Base-by-base conservation (phyloP, 23 tunicate genomes). In the Halocynthia aurantium region DNA sequence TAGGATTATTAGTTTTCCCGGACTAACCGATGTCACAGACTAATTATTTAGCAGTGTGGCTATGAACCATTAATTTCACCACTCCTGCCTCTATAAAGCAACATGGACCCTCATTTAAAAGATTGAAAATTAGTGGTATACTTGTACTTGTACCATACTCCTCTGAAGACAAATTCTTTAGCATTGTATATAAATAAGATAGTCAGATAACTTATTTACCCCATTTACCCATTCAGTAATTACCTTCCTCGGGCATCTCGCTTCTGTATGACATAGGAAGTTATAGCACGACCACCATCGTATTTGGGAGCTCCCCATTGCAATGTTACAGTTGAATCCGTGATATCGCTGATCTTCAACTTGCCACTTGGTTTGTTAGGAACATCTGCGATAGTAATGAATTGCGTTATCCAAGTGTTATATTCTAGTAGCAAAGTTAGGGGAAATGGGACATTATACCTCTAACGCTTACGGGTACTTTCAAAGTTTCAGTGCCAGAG, bases 161-260 rank as follows among this genome's bases (percentile, higher is more conserved):
- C 1, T 31, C 44, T 31, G 44, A 31, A 31, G 44, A 31, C 4
- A 31, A 31, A 31, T 31, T 31, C 44, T 31, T 31, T 31, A 31
- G 44, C 44, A 31, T 31, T 31, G 44, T 4, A 31, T 31, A 31
- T 31, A 31, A 0, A 31, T 31, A 31, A 0, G 44, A 31, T 31
- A 31, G 44, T 31, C 4, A 31, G 44, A 31, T 31, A 31, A 31
- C 44, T 31, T 31, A 31, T 31, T 31, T 31, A 31, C 44, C 44
- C 44, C 44, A 31, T 31, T 31, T 31, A 31, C 44, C 44, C 44
- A 31, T 4, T 31, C 44, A 31, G 44, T 31, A 31, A 12, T 20
- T 57, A 92, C 98, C 98, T 92, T 82, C 98, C 98, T 6, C 92
- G 52, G 10, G 98, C 98, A 61, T 92, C 98, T 11, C 98, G 84